Base-by-base conservation (phyloP, 2,797 vertebrate genomes). In the Pempheris klunzingeri region DNA sequence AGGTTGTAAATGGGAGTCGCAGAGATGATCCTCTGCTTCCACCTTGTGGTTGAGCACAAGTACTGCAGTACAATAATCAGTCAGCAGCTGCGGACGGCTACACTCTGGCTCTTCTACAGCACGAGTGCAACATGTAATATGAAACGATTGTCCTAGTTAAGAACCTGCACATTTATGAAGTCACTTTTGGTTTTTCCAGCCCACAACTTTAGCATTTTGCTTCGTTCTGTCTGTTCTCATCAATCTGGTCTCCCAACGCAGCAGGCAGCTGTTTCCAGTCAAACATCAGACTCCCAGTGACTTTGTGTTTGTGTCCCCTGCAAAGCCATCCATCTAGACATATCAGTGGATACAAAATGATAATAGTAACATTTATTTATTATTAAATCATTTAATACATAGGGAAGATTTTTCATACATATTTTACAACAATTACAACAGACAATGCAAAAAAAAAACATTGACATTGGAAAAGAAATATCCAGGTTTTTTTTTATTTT, bases 321-420 rank as follows among this genome's bases (percentile, higher is more conserved):
- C 28, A 28, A 60, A 41, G 38, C 49, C 14, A 54, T 55, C 41
- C 34, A 26, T 38, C 7, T 3, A 20, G 6, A 46, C 30, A 12
- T 6, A 43, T 9, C 7, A 20, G 14, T 57, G 11, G 18, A 39
- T 14, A 41, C 41, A 59, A 17, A 60, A 60, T 13, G 4, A 68
- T 78, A 66, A 49, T 43, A 78, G 53, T 32, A 58, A 67, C 70
- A 63, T 87, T 87, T 83, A 89, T 87, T 90, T 60, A 38, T 86
- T 86, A 81, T 75, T 81, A 91, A 88, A 78, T 87, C 4, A 67
- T 84, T 82, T 78, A 76, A 69, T 78, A 84, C 82, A 88, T 20
- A 46, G 15, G 30, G 71, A 65, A 60, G 22, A 58, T 52, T 77
- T 64, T 71, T 80, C 57, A 77, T 85, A 78, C 78, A 71, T 82